Percentiles rank a stretch among this genome's conserved stretches.
Evolutionary conservation across 2,797 vertebrate species (phyloP).

Genomic region (Hippoglossus hippoglossus): DNA sequence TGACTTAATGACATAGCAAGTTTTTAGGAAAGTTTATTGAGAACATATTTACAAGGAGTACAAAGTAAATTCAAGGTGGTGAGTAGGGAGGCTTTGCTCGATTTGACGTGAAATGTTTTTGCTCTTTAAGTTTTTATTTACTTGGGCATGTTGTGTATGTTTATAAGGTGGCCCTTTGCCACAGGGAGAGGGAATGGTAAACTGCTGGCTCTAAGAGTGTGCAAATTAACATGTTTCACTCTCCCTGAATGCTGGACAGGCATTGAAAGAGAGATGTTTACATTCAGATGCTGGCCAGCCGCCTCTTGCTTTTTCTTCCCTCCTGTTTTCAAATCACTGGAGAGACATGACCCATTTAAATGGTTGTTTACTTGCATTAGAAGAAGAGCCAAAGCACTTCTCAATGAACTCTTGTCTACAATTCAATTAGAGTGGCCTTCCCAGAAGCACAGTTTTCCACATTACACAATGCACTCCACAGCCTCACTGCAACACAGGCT

Average conservation of each 20-base stretch:
- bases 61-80: neutral
- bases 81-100: neutral
- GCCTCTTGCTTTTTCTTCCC: constrained; percentile 78
- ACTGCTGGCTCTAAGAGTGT: constrained; percentile 61
- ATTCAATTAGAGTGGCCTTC: constrained; percentile 88
- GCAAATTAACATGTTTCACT: constrained; percentile 86
- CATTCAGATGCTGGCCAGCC: constrained; percentile 83
- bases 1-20: neutral
- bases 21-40: no score
- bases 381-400: constrained; percentile 84
- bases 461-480: constrained; percentile 63
- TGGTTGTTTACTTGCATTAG: constrained; percentile 89
- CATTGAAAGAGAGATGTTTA: constrained; percentile 84
- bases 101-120: constrained; percentile 7
- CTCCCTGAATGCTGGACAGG: constrained; percentile 83
- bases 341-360: constrained; percentile 89
- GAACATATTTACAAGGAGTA: neutral
- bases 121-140: constrained; percentile 46
- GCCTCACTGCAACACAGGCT: constrained; percentile 40
- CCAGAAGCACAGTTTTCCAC: constrained; percentile 75
- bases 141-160: constrained; percentile 31
- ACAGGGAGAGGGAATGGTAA: constrained; percentile 43
- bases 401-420: constrained; percentile 91
- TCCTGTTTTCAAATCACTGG: constrained; percentile 80
- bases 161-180: constrained; percentile 40